A percentile compares a stretch with the other conserved stretches of the same genome.
phyloP scores from a whole-genome alignment of 2,113 vertebrate genomes.

The Channa argus region DNA sequence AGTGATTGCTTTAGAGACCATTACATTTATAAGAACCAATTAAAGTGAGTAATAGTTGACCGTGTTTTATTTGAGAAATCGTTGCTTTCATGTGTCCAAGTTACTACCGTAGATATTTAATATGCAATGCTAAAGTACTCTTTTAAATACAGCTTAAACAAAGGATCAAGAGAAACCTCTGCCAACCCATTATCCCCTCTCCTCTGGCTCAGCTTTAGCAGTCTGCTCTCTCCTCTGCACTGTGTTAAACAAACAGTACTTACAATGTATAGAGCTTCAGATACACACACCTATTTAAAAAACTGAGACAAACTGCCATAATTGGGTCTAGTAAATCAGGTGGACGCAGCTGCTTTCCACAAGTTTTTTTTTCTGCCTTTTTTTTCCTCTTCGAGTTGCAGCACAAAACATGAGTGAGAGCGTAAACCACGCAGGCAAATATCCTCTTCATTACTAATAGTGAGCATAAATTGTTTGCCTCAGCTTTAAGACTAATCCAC shows the following conservation, averaged over 20 bases:
- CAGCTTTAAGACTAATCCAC: conserved; percentile 50
- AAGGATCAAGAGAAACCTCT: conserved; percentile 7
- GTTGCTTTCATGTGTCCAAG: conserved; percentile 3
- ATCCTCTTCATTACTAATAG: conserved; percentile 46
- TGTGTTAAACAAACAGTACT: conserved; percentile 24
- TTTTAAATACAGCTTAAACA: conserved; percentile 19
- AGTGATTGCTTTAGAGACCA: no score
- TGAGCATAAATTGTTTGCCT: conserved; percentile 37
- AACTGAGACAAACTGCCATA: conserved; percentile 2
- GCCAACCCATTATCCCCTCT: conserved; percentile 8
- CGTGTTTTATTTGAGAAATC: conserved; percentile 18
- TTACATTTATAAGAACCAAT: no score
- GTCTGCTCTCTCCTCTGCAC: conserved; percentile 6
- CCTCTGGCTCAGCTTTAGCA: conserved; percentile 11
- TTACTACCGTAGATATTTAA: no score
- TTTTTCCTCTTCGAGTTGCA: neutral
- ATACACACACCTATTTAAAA: neutral
- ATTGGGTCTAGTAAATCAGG: conserved; percentile 25
- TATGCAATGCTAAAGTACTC: neutral
- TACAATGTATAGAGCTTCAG: conserved; percentile 5
- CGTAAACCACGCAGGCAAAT: conserved; percentile 25
- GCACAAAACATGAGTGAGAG: conserved; percentile 10
- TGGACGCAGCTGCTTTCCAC: conserved; percentile 6
- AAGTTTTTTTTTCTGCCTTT: conserved; percentile 12
- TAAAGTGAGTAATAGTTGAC: no score